Conservation (phyloP, 1,140 invertebrate species). For the Ladona fulva region DNA sequence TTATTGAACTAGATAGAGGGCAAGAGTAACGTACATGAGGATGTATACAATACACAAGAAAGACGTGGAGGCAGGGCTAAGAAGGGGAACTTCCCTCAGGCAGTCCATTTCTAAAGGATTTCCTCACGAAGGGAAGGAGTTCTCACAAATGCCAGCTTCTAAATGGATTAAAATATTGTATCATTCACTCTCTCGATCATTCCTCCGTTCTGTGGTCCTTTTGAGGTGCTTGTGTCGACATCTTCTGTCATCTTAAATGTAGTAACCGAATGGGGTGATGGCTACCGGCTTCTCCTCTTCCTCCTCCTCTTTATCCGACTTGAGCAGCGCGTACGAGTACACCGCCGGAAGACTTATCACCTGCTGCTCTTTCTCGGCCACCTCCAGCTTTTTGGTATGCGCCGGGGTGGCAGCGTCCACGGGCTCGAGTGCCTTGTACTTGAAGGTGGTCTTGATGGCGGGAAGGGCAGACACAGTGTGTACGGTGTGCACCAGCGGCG, state of each 20-base stretch:
- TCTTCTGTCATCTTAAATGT: not conserved
- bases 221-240: too few relatives aligned
- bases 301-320: not conserved
- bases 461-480: slow-evolving; percentile 12
- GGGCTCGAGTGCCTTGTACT: slow-evolving; percentile 19
- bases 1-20: too few relatives aligned
- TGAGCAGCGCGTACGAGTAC: not conserved
- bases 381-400: slow-evolving; percentile 21
- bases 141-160: too few relatives aligned
- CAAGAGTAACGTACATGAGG: too few relatives aligned
- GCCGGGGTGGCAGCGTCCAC: slow-evolving; percentile 21
- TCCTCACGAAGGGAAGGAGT: too few relatives aligned
- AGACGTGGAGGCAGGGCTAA: too few relatives aligned
- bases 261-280: not conserved
- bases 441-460: slow-evolving; percentile 20
- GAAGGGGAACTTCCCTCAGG: too few relatives aligned
- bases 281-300: not conserved
- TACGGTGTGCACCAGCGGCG: slow-evolving; percentile 8
- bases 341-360: not conserved
- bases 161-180: too few relatives aligned
- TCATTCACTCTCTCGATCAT: too few relatives aligned
- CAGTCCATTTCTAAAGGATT: too few relatives aligned
- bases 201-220: not conserved
- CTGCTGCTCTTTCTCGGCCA: slow-evolving; percentile 22
- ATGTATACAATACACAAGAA: too few relatives aligned